Base-by-base conservation (phyloP, 2,113 vertebrate species). In the Zeus faber region DNA sequence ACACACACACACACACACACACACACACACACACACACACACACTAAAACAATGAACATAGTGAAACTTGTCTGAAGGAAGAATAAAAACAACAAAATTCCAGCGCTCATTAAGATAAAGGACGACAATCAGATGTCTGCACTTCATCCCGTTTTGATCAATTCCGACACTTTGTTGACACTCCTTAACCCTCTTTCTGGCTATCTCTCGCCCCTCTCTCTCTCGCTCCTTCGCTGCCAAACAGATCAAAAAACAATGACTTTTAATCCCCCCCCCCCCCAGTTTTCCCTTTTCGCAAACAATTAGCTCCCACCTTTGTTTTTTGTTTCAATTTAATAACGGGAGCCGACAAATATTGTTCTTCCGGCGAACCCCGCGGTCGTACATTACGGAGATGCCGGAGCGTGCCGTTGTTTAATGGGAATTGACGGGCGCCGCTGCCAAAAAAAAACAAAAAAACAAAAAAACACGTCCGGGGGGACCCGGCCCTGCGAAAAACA, bases 231-330 rank as follows among this genome's bases (percentile, higher is more conserved):
- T 53, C 62, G 37, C 56, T 39, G 27, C 0, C n/a, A 43, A 50
- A 59, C n/a, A n/a, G n/a, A n/a, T n/a, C n/a, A 29, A 56, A 39
- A 79, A 72, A 66, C 56, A 70, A 66, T 49, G 37, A 65, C 71
- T 74, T 76, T 62, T 68, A 74, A 83, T 85, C 76, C 76, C 57
- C 63, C 39, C 58, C 48, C 70, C 68, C 58, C 79, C 62, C n/a
- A n/a, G n/a, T n/a, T n/a, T n/a, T n/a, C n/a, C n/a, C n/a, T 64
- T 50, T 69, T 77, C 70, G 64, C 72, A 80, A 83, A 85, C 76
- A 83, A 78, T 81, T 76, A 81, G 62, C 76, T 72, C 50, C 58
- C 24, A 40, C 49, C 62, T 80, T 81, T 78, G 67, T 77, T 83
- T 75, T 68, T 62, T 62, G 67, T 63, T 27, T n/a, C n/a, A n/a